phyloP scores from a whole-genome alignment of 2,797 vertebrate genomes.

The Galago senegalensis region DNA sequence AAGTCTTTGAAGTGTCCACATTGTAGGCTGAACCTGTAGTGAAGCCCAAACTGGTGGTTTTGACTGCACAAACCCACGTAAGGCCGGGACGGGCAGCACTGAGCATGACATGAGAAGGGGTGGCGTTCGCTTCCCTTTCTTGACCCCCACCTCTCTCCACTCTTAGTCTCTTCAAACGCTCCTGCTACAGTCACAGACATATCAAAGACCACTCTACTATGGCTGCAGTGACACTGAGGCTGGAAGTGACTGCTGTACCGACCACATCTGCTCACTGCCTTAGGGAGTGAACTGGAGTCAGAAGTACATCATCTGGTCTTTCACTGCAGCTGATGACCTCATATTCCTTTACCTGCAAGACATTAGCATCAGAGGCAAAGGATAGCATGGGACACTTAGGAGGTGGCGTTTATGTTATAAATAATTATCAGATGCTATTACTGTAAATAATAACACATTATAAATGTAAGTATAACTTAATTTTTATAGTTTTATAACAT shows the following conservation, averaged over 20 bases:
- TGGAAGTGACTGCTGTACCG: slow-evolving; percentile 77
- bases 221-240: slow-evolving; percentile 81
- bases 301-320: slow-evolving; percentile 45
- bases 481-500: neutral
- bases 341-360: neutral
- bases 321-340: neutral
- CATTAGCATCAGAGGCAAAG: neutral
- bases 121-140: slow-evolving; percentile 82
- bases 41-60: slow-evolving; percentile 83
- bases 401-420: neutral
- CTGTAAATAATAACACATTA: neutral
- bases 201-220: slow-evolving; percentile 84
- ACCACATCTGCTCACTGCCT: slow-evolving; percentile 72
- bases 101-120: slow-evolving; percentile 81
- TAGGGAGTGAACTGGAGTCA: slow-evolving; percentile 72
- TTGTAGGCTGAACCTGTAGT: slow-evolving; percentile 84
- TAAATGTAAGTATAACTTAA: neutral
- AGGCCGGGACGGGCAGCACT: slow-evolving; percentile 80
- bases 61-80: slow-evolving; percentile 81
- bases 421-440: neutral
- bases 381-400: neutral
- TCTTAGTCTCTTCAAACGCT: slow-evolving; percentile 87
- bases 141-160: slow-evolving; percentile 81
- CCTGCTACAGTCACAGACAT: slow-evolving; percentile 79
- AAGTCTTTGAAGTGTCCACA: slow-evolving; percentile 89